These are phyloP conservation scores for Ophthalmolycus amberensis DNA, from an alignment of 2,113 vertebrate species.

Conservation along the genomic window DNA sequence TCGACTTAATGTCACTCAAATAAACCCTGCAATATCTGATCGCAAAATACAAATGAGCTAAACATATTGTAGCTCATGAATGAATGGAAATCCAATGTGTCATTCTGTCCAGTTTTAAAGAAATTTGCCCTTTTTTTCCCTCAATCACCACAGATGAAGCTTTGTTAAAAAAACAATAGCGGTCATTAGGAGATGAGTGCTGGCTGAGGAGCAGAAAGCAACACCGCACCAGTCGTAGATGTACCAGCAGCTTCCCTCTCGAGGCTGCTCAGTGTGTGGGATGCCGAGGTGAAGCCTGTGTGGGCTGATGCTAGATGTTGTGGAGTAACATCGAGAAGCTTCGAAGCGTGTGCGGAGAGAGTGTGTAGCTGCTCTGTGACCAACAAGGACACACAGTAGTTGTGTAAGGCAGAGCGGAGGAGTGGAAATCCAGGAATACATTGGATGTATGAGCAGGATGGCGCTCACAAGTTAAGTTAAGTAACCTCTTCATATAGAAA, in stretches of 20 bases:
- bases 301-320: conserved; percentile 64
- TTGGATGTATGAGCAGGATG: background rate
- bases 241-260: background rate
- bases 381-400: conserved; percentile 5
- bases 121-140: background rate
- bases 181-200: background rate
- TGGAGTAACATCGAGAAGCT: conserved; percentile 12
- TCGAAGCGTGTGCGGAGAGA: background rate
- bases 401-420: conserved; percentile 51
- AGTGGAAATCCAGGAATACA: conserved; percentile 40
- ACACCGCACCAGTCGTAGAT: background rate
- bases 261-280: conserved; percentile 58
- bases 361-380: conserved; percentile 14
- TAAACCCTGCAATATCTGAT: background rate
- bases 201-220: conserved; percentile 15
- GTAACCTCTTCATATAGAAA: background rate
- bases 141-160: background rate
- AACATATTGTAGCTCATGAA: background rate
- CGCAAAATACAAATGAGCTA: background rate
- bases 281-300: conserved; percentile 64
- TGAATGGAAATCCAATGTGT: background rate
- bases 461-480: background rate
- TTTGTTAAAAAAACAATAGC: too few relatives aligned
- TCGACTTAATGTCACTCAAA: background rate
- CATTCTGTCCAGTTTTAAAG: background rate